A percentile compares a stretch with the other conserved stretches of the same genome.
Evolutionary conservation across 2,888 invertebrate species (phyloP).

Genomic region (Orthonevra nobilis): DNA sequence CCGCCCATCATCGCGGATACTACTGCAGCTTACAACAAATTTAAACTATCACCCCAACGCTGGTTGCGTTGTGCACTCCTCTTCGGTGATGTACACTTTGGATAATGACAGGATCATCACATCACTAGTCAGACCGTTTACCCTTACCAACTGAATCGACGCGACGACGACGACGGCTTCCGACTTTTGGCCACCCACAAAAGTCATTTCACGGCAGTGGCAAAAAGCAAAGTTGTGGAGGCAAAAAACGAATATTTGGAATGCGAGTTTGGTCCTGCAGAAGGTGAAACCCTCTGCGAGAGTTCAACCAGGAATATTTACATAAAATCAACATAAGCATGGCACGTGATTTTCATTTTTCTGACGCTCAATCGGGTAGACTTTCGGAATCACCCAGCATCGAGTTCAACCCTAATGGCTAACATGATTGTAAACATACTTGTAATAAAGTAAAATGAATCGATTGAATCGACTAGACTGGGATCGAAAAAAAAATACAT

Average conservation of each 20-base stretch:
- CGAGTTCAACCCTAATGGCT: no score
- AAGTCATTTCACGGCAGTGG: conserved; percentile 3
- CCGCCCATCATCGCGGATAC: conserved; percentile 9
- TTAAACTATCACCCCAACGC: conserved; percentile 14
- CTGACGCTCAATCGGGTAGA: no score
- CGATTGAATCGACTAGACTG: no score
- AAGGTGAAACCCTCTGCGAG: background rate
- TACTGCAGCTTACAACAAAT: conserved; percentile 26
- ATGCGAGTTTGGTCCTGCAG: background rate
- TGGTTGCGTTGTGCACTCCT: background rate
- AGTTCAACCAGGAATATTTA: no score
- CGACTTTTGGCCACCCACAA: conserved; percentile 11
- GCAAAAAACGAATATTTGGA: background rate
- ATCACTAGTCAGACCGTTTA: conserved; percentile 49
- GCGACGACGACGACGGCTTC: background rate
- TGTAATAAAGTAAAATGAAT: no score
- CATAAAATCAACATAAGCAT: no score
- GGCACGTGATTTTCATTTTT: no score
- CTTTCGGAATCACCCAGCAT: no score
- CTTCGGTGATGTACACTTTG: conserved; percentile 23
- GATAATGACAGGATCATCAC: conserved; percentile 59
- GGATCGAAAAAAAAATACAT: no score
- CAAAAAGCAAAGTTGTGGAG: background rate
- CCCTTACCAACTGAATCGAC: conserved; percentile 7
- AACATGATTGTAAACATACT: no score